Evolutionary conservation across 1,140 invertebrate species (phyloP).

Genomic region (Alviniconcha marisindica): DNA sequence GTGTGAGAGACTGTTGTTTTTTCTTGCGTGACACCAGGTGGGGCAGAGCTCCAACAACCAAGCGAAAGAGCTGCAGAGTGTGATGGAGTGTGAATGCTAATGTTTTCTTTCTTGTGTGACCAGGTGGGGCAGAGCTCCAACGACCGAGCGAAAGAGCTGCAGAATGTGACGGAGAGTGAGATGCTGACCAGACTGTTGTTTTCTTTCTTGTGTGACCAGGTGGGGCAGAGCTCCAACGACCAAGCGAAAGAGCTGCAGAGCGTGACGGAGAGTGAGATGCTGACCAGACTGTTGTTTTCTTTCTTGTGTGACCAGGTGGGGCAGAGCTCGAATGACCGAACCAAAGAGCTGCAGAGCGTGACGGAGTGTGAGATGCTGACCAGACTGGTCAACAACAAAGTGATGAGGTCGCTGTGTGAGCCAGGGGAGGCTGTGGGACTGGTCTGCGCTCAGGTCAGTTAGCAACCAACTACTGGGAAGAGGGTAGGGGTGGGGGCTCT

Average conservation of each 20-base stretch:
- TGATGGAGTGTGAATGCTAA: not conserved
- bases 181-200: not conserved
- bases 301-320: not conserved
- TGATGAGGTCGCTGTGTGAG: slow-evolving; percentile 85
- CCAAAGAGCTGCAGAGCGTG: not conserved
- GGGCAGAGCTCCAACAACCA: not conserved
- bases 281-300: not conserved
- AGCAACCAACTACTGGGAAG: too few relatives aligned
- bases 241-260: not conserved
- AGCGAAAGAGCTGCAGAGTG: not conserved
- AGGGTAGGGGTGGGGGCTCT: too few relatives aligned
- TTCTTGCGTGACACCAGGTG: not conserved
- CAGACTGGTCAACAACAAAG: slow-evolving; percentile 83
- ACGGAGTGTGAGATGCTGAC: not conserved
- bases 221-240: not conserved
- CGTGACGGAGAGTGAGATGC: not conserved
- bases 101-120: not conserved
- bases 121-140: not conserved
- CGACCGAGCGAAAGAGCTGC: not conserved
- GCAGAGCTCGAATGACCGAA: not conserved
- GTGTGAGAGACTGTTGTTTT: not conserved
- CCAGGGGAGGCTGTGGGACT: slow-evolving; percentile 98
- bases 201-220: not conserved
- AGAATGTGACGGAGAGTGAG: not conserved
- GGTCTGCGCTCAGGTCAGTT: slow-evolving; percentile 88